These are phyloP conservation scores for Plutella xylostella DNA, from an alignment of 2,888 invertebrate species.

Conservation along the genomic window DNA sequence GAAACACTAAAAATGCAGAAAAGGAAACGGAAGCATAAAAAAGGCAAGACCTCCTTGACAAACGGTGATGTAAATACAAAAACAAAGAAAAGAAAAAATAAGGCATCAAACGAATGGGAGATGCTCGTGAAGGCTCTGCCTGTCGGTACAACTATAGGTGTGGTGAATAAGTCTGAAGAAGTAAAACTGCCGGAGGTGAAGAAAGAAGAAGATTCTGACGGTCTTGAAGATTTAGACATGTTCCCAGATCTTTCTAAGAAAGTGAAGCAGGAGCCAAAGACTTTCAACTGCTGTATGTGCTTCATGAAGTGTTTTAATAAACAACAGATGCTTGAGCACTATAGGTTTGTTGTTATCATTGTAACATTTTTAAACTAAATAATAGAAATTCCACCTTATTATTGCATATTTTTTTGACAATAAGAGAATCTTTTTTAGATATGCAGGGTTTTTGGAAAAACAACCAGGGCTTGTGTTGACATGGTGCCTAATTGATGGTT, in stretches of 20 bases:
- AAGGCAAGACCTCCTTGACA: not conserved
- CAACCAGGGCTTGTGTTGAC: too few relatives aligned
- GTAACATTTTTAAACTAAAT: too few relatives aligned
- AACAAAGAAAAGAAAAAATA: not conserved
- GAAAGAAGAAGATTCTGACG: not conserved
- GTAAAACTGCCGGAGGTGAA: conserved; percentile 7
- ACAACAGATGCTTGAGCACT: conserved; percentile 45
- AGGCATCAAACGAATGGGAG: conserved; percentile 27
- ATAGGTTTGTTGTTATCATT: conserved; percentile 45
- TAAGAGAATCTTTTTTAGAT: too few relatives aligned
- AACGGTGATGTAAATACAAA: not conserved
- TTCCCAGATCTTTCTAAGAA: too few relatives aligned
- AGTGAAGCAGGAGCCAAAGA: conserved; percentile 15
- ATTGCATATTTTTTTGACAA: too few relatives aligned
- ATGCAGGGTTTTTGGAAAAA: too few relatives aligned
- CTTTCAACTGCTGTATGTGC: conserved; percentile 51
- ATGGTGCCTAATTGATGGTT: too few relatives aligned
- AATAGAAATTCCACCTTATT: too few relatives aligned
- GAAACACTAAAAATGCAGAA: conserved; percentile 40
- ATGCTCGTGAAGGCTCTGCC: conserved; percentile 26
- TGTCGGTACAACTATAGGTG: conserved; percentile 20
- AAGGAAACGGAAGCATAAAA: conserved; percentile 14
- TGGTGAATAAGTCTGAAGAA: conserved; percentile 20
- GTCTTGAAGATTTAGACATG: not conserved
- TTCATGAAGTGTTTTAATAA: conserved; percentile 33